These are phyloP conservation scores for Piprites chloris DNA, from an alignment of 2,113 vertebrate species.

Conservation along the genomic window DNA sequence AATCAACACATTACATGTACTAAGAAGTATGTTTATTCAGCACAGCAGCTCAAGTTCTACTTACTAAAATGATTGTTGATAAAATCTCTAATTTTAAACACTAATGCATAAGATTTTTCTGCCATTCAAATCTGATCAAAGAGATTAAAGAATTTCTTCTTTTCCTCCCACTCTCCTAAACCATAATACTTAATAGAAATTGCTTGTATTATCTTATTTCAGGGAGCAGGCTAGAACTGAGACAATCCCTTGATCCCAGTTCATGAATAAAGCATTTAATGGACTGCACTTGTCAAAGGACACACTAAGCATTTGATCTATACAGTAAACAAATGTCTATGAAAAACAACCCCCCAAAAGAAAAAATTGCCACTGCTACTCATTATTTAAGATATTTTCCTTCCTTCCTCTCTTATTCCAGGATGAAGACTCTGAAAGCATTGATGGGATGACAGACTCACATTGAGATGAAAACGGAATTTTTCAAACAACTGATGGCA, in stretches of 20 bases:
- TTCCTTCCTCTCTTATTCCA: not conserved
- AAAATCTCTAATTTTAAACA: constrained; percentile 66
- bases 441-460: not conserved
- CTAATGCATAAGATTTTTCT: constrained; percentile 50
- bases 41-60: constrained; percentile 7
- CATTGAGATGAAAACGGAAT: not conserved
- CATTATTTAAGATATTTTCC: not conserved
- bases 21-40: constrained; percentile 54
- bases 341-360: not conserved
- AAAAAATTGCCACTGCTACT: not conserved
- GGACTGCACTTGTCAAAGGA: constrained; percentile 53
- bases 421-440: not conserved
- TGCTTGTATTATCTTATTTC: constrained; percentile 58
- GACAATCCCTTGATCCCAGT: constrained; percentile 59
- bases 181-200: constrained; percentile 51
- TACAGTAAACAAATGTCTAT: constrained; percentile 40
- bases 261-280: constrained; percentile 70
- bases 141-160: constrained; percentile 48
- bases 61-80: constrained; percentile 58
- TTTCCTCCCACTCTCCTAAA: not conserved
- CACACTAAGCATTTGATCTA: constrained; percentile 48
- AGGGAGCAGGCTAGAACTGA: constrained; percentile 49
- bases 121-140: constrained; percentile 61
- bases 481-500: not conserved
- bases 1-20: constrained; percentile 4